phyloP scores from a whole-genome alignment of 2,797 vertebrate genomes.

The Sciurus carolinensis region DNA sequence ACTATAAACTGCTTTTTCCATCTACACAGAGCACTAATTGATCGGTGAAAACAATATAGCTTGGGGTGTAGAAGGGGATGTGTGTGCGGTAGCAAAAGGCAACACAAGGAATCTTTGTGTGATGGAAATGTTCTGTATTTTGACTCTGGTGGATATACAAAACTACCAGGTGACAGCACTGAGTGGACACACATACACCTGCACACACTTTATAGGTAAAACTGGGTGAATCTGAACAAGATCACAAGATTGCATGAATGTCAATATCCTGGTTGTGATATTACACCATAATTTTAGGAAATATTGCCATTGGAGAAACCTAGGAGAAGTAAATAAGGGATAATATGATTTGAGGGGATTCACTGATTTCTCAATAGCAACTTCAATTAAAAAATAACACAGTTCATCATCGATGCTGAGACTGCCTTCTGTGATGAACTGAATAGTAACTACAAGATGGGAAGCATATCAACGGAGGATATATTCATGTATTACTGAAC shows the following conservation, averaged over 20 bases:
- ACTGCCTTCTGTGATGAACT: neutral
- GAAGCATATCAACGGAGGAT: neutral
- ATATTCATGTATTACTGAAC: neutral
- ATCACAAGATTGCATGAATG: neutral
- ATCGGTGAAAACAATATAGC: neutral
- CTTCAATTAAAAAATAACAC: neutral
- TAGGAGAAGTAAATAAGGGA: neutral
- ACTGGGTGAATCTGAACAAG: neutral
- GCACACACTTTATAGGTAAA: neutral
- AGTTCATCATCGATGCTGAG: neutral
- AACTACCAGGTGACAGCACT: neutral
- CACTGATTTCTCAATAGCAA: neutral
- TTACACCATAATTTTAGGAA: neutral
- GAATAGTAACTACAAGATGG: neutral
- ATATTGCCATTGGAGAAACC: neutral
- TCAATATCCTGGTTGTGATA: neutral
- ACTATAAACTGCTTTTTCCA: neutral
- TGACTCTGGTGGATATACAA: neutral
- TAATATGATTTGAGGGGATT: neutral
- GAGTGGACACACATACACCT: neutral
- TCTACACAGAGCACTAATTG: neutral
- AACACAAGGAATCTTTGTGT: neutral
- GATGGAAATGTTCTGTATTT: neutral
- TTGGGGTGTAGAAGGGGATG: neutral
- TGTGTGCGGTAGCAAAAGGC: neutral